phyloP scores from a whole-genome alignment of 30 jellyfish, hydroid and myxozoan species.

The Turritopsis rubra region DNA sequence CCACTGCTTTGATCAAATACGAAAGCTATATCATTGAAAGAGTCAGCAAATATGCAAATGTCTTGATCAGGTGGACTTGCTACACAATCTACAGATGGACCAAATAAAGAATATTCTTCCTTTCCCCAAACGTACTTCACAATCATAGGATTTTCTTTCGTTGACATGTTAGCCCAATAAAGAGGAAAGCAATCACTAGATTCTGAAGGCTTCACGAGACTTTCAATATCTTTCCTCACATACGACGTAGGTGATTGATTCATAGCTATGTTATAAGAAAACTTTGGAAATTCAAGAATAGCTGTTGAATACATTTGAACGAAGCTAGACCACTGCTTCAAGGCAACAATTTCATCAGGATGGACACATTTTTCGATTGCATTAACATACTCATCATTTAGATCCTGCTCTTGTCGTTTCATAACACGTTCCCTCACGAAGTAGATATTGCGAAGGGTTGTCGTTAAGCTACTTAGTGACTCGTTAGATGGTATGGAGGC shows the following conservation, averaged over 20 bases:
- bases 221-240: not conserved
- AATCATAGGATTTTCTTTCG: not conserved
- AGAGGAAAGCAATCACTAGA: not conserved
- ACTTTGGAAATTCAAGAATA: not conserved
- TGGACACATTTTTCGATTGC: not conserved
- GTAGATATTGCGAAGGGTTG: not conserved
- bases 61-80: not conserved
- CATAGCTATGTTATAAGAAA: not conserved
- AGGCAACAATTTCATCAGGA: not conserved
- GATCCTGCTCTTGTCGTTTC: not conserved
- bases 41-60: not conserved
- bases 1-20: constrained; percentile 2
- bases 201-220: not conserved
- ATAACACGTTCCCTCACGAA: not conserved
- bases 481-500: not conserved
- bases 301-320: not conserved
- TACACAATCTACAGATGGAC: not conserved
- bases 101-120: not conserved
- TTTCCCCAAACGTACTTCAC: not conserved
- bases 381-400: not conserved
- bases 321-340: not conserved
- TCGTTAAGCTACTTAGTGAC: not conserved
- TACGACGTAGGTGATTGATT: not conserved
- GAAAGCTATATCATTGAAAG: not conserved
- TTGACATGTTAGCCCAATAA: not conserved